phyloP scores from a whole-genome alignment of 2,888 invertebrate genomes.

The Aphodius sticticus region DNA sequence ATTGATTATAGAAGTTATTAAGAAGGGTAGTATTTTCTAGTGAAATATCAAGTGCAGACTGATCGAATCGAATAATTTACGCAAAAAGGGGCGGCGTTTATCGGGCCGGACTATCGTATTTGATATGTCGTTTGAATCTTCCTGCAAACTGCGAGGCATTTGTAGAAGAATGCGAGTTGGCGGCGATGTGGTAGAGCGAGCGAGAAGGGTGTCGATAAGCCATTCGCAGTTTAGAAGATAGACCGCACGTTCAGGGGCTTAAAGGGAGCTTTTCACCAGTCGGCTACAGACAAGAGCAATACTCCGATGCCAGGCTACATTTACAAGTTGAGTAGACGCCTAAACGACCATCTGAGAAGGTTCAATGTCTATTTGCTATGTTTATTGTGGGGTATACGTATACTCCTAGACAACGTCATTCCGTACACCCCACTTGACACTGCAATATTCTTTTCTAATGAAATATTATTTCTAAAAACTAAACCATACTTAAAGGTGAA shows the following conservation, averaged over 20 bases:
- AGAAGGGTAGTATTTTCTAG: not conserved
- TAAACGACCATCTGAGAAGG: conserved; percentile 46
- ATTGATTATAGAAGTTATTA: not conserved
- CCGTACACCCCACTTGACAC: not conserved
- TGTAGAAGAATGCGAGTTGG: conserved; percentile 9
- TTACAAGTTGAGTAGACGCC: conserved; percentile 43
- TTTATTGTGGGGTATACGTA: conserved; percentile 40
- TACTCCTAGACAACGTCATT: not conserved
- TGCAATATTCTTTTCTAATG: not conserved
- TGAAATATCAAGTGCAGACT: not conserved
- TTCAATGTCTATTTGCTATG: conserved; percentile 49
- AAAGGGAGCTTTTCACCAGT: conserved; percentile 45
- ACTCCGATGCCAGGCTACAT: conserved; percentile 40
- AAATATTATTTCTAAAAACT: too few relatives aligned
- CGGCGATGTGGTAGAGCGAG: conserved; percentile 23
- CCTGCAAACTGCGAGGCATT: conserved; percentile 23
- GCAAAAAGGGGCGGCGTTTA: not conserved
- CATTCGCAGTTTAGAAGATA: conserved; percentile 46
- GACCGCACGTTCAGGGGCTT: conserved; percentile 45
- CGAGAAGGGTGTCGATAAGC: conserved; percentile 41
- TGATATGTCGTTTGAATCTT: conserved; percentile 25
- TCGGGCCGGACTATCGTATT: not conserved
- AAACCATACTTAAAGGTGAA: not conserved
- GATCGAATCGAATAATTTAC: not conserved
- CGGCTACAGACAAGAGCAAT: conserved; percentile 40